A percentile compares a stretch with the other conserved stretches of the same genome.
Conservation (phyloP, 2,888 invertebrate genomes). For the Xestia ashworthii region DNA sequence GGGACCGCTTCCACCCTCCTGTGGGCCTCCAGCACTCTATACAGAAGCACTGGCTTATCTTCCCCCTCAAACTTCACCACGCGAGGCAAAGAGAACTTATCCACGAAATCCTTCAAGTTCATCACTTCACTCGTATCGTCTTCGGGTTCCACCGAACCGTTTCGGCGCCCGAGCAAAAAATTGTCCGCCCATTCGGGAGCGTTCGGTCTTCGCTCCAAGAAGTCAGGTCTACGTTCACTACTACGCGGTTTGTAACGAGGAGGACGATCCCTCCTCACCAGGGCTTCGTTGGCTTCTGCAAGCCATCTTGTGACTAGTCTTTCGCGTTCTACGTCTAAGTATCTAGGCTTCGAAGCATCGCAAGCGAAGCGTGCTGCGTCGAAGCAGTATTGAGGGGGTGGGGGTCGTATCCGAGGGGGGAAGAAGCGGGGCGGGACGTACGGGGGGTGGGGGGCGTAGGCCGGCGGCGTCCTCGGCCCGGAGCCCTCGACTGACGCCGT, state of each 20-base stretch:
- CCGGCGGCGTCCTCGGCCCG: conserved; percentile 88
- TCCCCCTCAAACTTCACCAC: conserved; percentile 91
- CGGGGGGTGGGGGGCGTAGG: conserved; percentile 88
- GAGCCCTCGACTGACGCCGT: conserved; percentile 90
- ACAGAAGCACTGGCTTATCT: conserved; percentile 91
- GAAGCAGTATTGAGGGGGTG: conserved; percentile 89
- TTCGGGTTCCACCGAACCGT: conserved; percentile 86
- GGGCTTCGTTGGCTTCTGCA: conserved; percentile 88
- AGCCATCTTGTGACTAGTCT: conserved; percentile 88
- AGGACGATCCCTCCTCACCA: conserved; percentile 85
- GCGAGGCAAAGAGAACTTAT: conserved; percentile 91
- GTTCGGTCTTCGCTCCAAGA: conserved; percentile 79
- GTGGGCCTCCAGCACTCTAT: conserved; percentile 91
- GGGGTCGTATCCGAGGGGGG: conserved; percentile 86
- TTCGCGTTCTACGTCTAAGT: conserved; percentile 88
- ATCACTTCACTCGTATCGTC: conserved; percentile 87
- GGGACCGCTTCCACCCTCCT: conserved; percentile 92
- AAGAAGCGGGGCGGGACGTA: conserved; percentile 87
- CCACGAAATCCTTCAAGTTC: conserved; percentile 91
- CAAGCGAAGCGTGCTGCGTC: conserved; percentile 89
- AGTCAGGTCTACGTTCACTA: conserved; percentile 88
- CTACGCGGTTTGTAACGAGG: conserved; percentile 87
- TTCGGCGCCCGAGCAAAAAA: conserved; percentile 83
- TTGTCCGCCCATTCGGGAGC: conserved; percentile 88
- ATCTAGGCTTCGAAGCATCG: conserved; percentile 88